Percentiles rank a stretch among this genome's conserved stretches.
phyloP scores from a whole-genome alignment of 2,888 invertebrate species.

The Acronicta aceris region DNA sequence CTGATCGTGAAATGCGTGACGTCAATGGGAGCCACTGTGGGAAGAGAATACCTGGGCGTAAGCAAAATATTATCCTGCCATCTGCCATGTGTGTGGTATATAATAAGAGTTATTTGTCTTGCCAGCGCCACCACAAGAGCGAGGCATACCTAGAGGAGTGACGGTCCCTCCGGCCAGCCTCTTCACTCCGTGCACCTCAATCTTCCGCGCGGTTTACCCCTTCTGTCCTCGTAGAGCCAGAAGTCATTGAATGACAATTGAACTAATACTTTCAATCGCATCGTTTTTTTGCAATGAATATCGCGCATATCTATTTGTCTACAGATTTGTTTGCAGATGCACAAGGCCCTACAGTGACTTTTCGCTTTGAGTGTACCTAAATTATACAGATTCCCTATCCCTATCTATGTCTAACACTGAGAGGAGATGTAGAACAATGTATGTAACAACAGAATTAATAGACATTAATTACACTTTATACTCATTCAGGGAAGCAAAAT shows the following conservation, averaged over 20 bases:
- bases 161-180: slow-evolving; percentile 25
- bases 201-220: slow-evolving; percentile 18
- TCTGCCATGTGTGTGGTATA: slow-evolving; percentile 5
- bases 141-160: slow-evolving; percentile 4
- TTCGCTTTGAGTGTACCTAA: slow-evolving; percentile 33
- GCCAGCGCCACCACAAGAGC: slow-evolving; percentile 26
- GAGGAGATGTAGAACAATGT: slow-evolving; percentile 25
- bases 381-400: background rate
- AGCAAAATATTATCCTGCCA: too few species aligned
- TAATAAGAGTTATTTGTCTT: slow-evolving; percentile 40
- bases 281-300: background rate
- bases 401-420: slow-evolving; percentile 25
- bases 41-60: too few species aligned
- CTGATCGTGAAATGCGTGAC: too few species aligned
- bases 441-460: slow-evolving; percentile 24
- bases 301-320: background rate
- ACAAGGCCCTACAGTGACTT: slow-evolving; percentile 28
- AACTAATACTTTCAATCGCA: background rate
- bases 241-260: slow-evolving; percentile 24
- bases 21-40: too few species aligned
- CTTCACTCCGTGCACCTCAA: slow-evolving; percentile 9
- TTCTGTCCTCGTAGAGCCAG: slow-evolving; percentile 42
- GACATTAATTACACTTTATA: background rate
- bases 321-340: background rate
- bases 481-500: background rate